A percentile compares a stretch with the other conserved stretches of the same genome.
These are phyloP conservation scores for Hydropsyche tenuis DNA, from an alignment of 1,140 invertebrate species.

Conservation along the genomic window DNA sequence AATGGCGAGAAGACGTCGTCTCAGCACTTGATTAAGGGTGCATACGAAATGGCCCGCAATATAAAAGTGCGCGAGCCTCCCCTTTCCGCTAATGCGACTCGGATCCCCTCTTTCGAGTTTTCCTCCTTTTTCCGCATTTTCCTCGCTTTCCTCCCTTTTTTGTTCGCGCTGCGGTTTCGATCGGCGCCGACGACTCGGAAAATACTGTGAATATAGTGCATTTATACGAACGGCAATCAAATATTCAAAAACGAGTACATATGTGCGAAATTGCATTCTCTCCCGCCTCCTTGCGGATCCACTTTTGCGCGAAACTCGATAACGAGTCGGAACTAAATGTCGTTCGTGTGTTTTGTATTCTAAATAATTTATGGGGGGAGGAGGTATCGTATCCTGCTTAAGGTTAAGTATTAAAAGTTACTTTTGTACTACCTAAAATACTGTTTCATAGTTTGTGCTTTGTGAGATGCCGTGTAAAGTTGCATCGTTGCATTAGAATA, in stretches of 20 bases:
- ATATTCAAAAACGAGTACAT: constrained; percentile 3
- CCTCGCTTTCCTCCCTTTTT: background rate
- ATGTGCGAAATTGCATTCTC: constrained; percentile 2
- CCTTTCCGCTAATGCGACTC: background rate
- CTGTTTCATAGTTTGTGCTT: background rate
- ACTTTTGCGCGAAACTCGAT: too few relatives aligned
- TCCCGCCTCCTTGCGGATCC: background rate
- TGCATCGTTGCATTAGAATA: background rate
- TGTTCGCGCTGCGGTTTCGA: constrained; percentile 1
- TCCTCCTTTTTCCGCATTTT: constrained; percentile 3
- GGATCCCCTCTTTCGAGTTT: background rate
- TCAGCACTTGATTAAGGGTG: constrained; percentile 18
- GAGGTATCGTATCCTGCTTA: too few relatives aligned
- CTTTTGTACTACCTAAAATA: background rate
- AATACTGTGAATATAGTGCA: background rate
- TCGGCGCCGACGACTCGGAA: background rate
- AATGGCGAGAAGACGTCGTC: constrained; percentile 44
- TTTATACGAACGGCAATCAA: constrained; percentile 19
- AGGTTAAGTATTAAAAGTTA: too few relatives aligned
- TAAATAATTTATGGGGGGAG: too few relatives aligned
- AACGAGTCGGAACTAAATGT: too few relatives aligned
- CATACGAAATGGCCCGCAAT: constrained; percentile 8
- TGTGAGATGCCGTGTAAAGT: background rate
- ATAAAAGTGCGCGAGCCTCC: constrained; percentile 8
- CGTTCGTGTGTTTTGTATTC: too few relatives aligned